A percentile compares a stretch with the other conserved stretches of the same genome.
phyloP scores from a whole-genome alignment of 2,888 invertebrate species.

The Tenodera sinensis region DNA sequence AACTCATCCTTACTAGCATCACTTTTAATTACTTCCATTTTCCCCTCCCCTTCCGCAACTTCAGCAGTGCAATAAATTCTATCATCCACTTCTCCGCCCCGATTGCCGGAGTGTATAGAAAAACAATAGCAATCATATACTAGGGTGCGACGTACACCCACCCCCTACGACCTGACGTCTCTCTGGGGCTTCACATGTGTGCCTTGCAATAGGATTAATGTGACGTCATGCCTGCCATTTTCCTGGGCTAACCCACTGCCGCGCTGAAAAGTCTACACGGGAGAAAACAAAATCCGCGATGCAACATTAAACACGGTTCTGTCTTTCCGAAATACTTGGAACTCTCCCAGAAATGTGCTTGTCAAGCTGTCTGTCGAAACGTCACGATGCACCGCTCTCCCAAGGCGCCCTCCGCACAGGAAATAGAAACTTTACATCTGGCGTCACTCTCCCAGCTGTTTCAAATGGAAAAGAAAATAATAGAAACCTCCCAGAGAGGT shows the following conservation, averaged over 20 bases:
- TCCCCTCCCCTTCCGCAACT: not conserved
- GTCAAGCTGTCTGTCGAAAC: not conserved
- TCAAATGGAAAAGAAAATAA: too few species aligned
- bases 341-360: not conserved
- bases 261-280: not conserved
- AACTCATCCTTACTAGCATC: not conserved
- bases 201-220: not conserved
- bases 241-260: not conserved
- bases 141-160: not conserved
- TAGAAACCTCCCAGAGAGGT: too few species aligned
- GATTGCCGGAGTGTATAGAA: not conserved
- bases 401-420: not conserved
- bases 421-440: not conserved
- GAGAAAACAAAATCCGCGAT: not conserved
- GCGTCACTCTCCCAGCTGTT: too few species aligned
- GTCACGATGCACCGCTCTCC: not conserved
- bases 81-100: not conserved
- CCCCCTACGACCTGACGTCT: not conserved
- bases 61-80: not conserved
- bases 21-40: not conserved
- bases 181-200: too few species aligned
- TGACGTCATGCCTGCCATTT: not conserved
- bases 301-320: not conserved
- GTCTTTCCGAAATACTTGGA: not conserved
- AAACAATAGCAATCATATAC: not conserved